Base-by-base conservation (phyloP, 1,140 invertebrate genomes). In the Eufriesea mexicana region DNA sequence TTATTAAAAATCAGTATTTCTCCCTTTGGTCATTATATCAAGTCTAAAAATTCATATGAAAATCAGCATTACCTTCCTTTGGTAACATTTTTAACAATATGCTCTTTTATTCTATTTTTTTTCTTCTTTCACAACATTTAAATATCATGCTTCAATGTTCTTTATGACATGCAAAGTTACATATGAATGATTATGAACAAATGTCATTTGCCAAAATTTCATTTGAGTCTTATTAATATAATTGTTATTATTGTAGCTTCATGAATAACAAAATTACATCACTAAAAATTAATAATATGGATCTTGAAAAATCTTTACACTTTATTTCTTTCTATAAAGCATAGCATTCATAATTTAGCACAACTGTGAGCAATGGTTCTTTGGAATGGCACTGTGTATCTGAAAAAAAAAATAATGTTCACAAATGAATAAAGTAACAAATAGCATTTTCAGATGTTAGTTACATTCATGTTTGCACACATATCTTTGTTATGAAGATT, bases 341-440 rank as follows among this genome's bases (percentile, higher is more conserved):
- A 70, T 80, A 86, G 64, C 66, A 72, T 83, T 86, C 75, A 84
- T 79, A 84, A 76, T 92, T 93, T 92, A 92, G 88, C 91, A 92
- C 91, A 90, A 79, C 84, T 90, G 79, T 92, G 91, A 93, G 92
- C 91, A 92, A 93, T 83, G 86, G 77, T 90, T 92, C 82, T 92
- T 86, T 90, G 87, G 86, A 93, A 93, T 93, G 91, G 92, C 92
- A 93, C 92, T 91, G 86, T 84, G 68, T 89, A 89, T 89, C 92
- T 93, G 89, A 73, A 93, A 92, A 91, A 85, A 92, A 91, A 90
- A 85, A 80, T 84, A 77, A 86, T 28, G 35, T 59, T 23, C 10
- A 54, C 25, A 64, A 51, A 23, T 71, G 42, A 77, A 61, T 61
- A 35, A 47, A 72, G 12, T 42, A 67, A 67, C 12, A 28, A 42